Base-by-base conservation (phyloP, 1,140 invertebrate species). In the Drosophila rhopaloa region DNA sequence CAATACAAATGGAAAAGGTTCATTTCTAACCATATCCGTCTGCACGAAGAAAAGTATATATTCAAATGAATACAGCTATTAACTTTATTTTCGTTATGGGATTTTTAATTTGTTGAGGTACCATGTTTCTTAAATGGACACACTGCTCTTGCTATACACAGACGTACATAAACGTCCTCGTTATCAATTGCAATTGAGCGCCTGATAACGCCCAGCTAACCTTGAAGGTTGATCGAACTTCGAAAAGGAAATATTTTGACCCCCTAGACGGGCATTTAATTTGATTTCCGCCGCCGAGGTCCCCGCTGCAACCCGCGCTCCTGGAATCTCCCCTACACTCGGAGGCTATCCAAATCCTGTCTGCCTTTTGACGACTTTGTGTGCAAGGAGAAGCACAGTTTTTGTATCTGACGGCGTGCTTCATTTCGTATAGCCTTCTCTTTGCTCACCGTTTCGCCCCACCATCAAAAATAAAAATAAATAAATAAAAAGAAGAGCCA, bases 181-280 rank as follows among this genome's bases (percentile, higher is more conserved):
- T 57, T 71, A 71, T 71, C 67, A 41, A 47, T 57, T 48, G 4
- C n/a, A 38, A 55, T 38, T 14, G 38, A 55, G 32, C 41, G 14
- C 32, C n/a, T 67, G 29, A 54, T 56, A 76, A 57, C 43, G 59
- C 47, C 53, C 46, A 67, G 37, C 41, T 66, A 88, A 88, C 83
- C 83, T 88, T 88, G 83, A 88, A 80, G 82, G 83, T 88, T 88
- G 83, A 88, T 74, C 88, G 79, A 83, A 88, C 83, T 83, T 60
- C 50, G n/a, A 66, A 51, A 66, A 80, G 71, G 72, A 74, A 63
- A 88, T 83, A 83, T 82, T 88, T 88, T 88, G 83, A 80, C 76
- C 79, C 79, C 76, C 76, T 65, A 68, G 74, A 56, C 47, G 46
- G 67, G 29, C 41, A 81, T 59, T 76, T 82, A 86, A 85, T 85